Percentiles rank a stretch among this genome's conserved stretches.
Evolutionary conservation across 2,888 invertebrate species (phyloP).

Genomic region (Troilus luridus): DNA sequence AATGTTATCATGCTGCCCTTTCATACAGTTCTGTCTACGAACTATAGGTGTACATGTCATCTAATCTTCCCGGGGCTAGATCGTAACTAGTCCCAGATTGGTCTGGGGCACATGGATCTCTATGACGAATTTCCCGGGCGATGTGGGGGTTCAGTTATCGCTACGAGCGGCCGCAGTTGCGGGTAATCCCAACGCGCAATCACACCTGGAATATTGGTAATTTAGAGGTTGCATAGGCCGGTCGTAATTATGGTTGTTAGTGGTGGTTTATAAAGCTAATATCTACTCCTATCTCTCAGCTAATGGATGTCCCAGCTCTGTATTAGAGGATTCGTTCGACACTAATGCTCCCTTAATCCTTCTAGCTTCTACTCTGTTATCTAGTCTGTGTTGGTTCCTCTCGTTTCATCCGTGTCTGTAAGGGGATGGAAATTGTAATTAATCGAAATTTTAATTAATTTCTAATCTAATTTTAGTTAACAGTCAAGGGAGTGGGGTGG

Average conservation of each 20-base stretch:
- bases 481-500: too few relatives aligned
- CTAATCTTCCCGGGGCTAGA: not conserved
- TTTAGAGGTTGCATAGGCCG: slow-evolving; percentile 25
- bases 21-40: not conserved
- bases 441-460: not conserved
- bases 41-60: not conserved
- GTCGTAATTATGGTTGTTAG: slow-evolving; percentile 50
- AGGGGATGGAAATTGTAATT: not conserved
- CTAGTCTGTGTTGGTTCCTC: not conserved
- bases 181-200: slow-evolving; percentile 10
- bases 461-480: not conserved
- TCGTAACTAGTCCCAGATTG: not conserved
- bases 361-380: not conserved
- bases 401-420: not conserved
- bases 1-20: not conserved
- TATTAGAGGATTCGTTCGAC: slow-evolving; percentile 29
- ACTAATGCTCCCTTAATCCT: not conserved
- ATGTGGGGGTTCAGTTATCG: not conserved
- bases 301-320: not conserved
- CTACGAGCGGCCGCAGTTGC: not conserved
- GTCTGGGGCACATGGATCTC: not conserved
- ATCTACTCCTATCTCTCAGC: slow-evolving; percentile 17
- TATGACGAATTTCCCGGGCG: not conserved
- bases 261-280: slow-evolving; percentile 50
- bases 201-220: slow-evolving; percentile 27